Conservation (phyloP, 2,113 vertebrate species). For the Cisticola juncidis region DNA sequence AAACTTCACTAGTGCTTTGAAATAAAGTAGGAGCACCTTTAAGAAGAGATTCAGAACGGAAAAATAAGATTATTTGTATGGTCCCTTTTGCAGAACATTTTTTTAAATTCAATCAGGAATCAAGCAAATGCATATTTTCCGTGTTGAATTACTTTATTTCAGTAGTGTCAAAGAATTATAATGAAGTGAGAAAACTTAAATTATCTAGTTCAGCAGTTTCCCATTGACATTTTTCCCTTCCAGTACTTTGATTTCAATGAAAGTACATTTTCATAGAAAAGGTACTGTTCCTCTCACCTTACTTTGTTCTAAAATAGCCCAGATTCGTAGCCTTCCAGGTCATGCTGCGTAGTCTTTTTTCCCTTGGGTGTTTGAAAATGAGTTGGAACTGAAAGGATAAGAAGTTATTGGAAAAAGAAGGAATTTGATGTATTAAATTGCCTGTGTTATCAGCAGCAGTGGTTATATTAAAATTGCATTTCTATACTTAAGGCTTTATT, state of each 20-base stretch:
- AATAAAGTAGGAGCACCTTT: background rate
- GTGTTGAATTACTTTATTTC: background rate
- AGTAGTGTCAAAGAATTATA: background rate
- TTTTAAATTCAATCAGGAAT: background rate
- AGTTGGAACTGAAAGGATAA: conserved; percentile 7
- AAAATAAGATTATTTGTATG: background rate
- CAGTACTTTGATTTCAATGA: conserved; percentile 32
- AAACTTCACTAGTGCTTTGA: background rate
- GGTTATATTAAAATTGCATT: conserved; percentile 11
- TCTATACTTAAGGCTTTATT: background rate
- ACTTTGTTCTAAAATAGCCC: conserved; percentile 30
- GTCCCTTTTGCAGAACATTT: background rate
- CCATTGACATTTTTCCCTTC: background rate
- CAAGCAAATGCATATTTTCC: background rate
- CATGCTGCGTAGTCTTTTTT: background rate
- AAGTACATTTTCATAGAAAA: conserved; percentile 36
- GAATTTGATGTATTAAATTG: conserved; percentile 23
- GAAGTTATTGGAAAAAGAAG: conserved; percentile 1
- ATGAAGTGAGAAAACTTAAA: conserved; percentile 4
- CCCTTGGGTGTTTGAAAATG: conserved; percentile 32
- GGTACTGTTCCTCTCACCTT: background rate
- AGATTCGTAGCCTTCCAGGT: conserved; percentile 13
- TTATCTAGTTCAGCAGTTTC: conserved; percentile 20
- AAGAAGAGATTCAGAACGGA: background rate
- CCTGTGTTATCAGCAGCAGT: background rate